Evolutionary conservation across 2,888 invertebrate species (phyloP).

Genomic region (Tubulanus polymorphus): DNA sequence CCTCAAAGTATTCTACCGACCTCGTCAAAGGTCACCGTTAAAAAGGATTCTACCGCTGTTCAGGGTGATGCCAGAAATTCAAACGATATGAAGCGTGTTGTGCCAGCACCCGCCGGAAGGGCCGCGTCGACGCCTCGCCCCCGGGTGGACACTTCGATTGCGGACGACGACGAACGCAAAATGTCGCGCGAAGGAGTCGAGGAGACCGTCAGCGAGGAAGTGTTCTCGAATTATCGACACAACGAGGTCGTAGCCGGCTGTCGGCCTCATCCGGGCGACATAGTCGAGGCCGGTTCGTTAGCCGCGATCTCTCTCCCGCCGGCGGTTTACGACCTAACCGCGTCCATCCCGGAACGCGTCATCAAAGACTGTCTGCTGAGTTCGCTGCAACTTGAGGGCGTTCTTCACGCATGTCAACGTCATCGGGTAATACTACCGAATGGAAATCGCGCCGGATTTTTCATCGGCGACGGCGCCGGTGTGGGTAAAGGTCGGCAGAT

Average conservation of each 20-base stretch:
- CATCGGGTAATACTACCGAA: slow-evolving; percentile 45
- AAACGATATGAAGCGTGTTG: too few relatives aligned
- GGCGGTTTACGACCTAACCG: slow-evolving; percentile 34
- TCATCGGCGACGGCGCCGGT: slow-evolving; percentile 51
- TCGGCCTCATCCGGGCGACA: slow-evolving; percentile 45
- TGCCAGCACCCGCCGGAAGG: too few relatives aligned
- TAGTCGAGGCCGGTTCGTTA: slow-evolving; percentile 48
- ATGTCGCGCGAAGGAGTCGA: slow-evolving; percentile 40
- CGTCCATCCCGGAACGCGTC: slow-evolving; percentile 32
- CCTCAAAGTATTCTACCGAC: too few relatives aligned
- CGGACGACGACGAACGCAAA: too few relatives aligned
- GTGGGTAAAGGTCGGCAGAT: slow-evolving; percentile 52
- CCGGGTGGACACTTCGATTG: too few relatives aligned
- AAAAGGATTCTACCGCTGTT: too few relatives aligned
- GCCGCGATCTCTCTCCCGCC: slow-evolving; percentile 39
- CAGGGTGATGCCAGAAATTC: too few relatives aligned
- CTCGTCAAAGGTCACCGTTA: too few relatives aligned
- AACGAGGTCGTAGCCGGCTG: slow-evolving; percentile 40
- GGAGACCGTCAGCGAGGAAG: slow-evolving; percentile 43
- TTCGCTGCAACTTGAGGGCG: slow-evolving; percentile 47
- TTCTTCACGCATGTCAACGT: slow-evolving; percentile 49
- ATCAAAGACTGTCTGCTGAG: slow-evolving; percentile 38
- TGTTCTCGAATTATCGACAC: slow-evolving; percentile 39
- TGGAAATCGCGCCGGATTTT: slow-evolving; percentile 48
- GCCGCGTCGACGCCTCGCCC: too few relatives aligned